Percentiles rank a stretch among this genome's conserved stretches.
These are phyloP conservation scores for Diachrysia chrysitis DNA, from an alignment of 2,888 invertebrate genomes.

Conservation along the genomic window DNA sequence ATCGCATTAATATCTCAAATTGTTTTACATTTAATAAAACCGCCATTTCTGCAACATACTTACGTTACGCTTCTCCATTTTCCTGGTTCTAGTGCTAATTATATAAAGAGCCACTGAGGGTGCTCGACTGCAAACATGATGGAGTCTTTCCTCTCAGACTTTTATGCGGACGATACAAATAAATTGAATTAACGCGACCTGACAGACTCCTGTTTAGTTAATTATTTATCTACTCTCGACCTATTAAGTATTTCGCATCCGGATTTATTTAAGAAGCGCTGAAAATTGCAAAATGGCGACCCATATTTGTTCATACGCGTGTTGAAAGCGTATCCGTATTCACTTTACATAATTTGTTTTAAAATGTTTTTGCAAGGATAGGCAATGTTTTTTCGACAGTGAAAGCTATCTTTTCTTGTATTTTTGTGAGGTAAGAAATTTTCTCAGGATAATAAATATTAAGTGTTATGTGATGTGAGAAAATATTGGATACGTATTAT, in stretches of 20 bases:
- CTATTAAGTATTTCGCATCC: slow-evolving; percentile 30
- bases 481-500: not conserved
- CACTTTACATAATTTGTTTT: slow-evolving; percentile 48
- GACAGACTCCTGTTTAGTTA: slow-evolving; percentile 34
- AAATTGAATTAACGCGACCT: slow-evolving; percentile 52
- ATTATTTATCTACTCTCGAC: slow-evolving; percentile 47
- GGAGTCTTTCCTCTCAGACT: slow-evolving; percentile 39
- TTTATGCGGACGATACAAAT: slow-evolving; percentile 42
- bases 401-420: not conserved
- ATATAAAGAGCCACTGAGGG: slow-evolving; percentile 55
- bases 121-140: slow-evolving; percentile 46
- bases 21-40: slow-evolving; percentile 15
- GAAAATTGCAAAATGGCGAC: slow-evolving; percentile 21
- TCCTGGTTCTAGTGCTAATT: slow-evolving; percentile 49
- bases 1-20: not conserved
- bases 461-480: not conserved
- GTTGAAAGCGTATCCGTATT: slow-evolving; percentile 31
- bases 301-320: slow-evolving; percentile 36
- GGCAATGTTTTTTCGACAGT: slow-evolving; percentile 14
- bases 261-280: slow-evolving; percentile 12
- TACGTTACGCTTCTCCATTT: slow-evolving; percentile 32
- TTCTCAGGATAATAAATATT: not conserved
- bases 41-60: slow-evolving; percentile 22
- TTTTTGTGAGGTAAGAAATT: not conserved
- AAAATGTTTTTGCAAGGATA: slow-evolving; percentile 14